Percentiles rank a stretch among this genome's conserved stretches.
Evolutionary conservation across 2,888 invertebrate species (phyloP).

Genomic region (Gortyna flavago): DNA sequence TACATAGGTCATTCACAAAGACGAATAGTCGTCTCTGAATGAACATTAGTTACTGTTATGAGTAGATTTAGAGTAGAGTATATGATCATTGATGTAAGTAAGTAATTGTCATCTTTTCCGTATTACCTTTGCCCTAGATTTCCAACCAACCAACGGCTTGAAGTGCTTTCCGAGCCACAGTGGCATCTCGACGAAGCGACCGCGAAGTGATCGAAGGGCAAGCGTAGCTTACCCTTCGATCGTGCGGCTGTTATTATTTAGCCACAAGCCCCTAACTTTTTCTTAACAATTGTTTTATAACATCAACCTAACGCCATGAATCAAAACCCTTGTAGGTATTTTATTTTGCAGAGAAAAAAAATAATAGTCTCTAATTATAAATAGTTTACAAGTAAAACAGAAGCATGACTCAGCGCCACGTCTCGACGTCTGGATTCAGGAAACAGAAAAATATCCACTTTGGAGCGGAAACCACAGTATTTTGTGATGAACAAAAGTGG

Average conservation of each 20-base stretch:
- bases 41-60: no score
- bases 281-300: neutral
- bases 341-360: neutral
- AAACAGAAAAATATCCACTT: slow-evolving; percentile 56
- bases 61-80: no score
- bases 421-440: slow-evolving; percentile 51
- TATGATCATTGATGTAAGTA: neutral
- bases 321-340: neutral
- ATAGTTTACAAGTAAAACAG: slow-evolving; percentile 44
- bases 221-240: neutral
- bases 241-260: neutral
- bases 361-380: slow-evolving; percentile 31
- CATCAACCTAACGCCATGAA: no score
- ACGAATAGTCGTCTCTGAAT: neutral
- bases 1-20: neutral
- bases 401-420: slow-evolving; percentile 43
- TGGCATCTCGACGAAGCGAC: neutral
- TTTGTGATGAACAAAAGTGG: slow-evolving; percentile 44
- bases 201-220: no score
- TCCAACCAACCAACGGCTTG: neutral
- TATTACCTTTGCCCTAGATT: neutral
- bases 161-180: neutral
- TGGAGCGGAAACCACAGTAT: slow-evolving; percentile 55
- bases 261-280: neutral
- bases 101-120: neutral